A percentile compares a stretch with the other conserved stretches of the same genome.
Conservation (phyloP, 2,113 vertebrate genomes). For the Gorsachius goisagi region DNA sequence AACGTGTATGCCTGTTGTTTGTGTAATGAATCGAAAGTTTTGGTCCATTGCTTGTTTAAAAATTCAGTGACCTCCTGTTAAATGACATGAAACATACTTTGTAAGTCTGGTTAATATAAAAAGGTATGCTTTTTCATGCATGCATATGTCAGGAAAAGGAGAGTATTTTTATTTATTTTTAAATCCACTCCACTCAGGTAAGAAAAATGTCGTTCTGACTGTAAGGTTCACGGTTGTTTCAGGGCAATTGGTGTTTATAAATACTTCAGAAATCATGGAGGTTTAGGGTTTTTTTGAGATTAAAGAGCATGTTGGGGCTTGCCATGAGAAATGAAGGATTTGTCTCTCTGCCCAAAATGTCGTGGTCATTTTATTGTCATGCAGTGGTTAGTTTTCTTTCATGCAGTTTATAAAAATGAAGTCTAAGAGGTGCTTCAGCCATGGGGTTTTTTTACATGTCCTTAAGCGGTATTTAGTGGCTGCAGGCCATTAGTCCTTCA, state of each 20-base stretch:
- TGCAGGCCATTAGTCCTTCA: conserved; percentile 67
- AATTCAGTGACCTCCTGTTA: conserved; percentile 52
- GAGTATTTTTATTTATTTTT: background rate
- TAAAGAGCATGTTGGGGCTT: conserved; percentile 31
- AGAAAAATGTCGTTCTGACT: background rate
- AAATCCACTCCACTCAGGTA: background rate
- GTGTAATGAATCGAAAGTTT: conserved; percentile 54
- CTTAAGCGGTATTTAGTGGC: conserved; percentile 66
- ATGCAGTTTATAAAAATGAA: conserved; percentile 68
- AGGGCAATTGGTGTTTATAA: conserved; percentile 51
- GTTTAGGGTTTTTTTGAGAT: conserved; percentile 5
- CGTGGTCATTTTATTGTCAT: conserved; percentile 48
- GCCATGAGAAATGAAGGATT: conserved; percentile 23
- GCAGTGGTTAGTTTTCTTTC: conserved; percentile 66
- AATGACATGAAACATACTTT: conserved; percentile 43
- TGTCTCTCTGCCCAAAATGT: conserved; percentile 31
- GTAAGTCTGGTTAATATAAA: conserved; percentile 29
- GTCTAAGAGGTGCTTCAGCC: conserved; percentile 61
- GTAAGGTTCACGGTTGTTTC: background rate
- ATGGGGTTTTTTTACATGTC: conserved; percentile 58
- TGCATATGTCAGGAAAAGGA: background rate
- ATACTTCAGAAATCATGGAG: conserved; percentile 31
- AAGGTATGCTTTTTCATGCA: conserved; percentile 4
- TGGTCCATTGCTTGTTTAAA: conserved; percentile 46
- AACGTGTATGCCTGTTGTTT: background rate